Evolutionary conservation across 2,888 invertebrate species (phyloP), one percentile per base, ranked within the genome.

Genomic region (Drosophila lacicola): DNA sequence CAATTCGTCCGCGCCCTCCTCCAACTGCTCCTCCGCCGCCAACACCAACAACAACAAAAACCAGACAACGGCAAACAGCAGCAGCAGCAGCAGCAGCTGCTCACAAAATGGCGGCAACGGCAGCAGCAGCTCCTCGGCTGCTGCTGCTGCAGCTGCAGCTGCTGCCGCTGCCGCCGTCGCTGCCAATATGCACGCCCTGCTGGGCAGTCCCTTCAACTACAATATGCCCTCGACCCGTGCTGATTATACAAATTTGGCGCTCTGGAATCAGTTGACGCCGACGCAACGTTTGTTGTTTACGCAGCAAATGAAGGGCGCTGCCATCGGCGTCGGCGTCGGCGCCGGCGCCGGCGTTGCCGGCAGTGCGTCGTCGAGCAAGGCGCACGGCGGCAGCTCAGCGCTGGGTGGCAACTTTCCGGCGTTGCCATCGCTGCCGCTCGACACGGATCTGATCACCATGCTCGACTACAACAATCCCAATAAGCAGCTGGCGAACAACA

Each of bases 241-340:
- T 17, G 91, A 91, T 61, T 91, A 91, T 21, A 89, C 91, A 9
- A 91, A 91, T 70, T 66, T 92, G 45, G 90, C 92, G 1, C 73
- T 91, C 36, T 91, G 92, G 92, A 91, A 91, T 82, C 91, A 91
- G 62, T 69, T 91, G 73, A 90, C 84, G 25, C 90, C 82, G 41
- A 74, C 86, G 5, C 90, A 91, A 60, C 80, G 91, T 44, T 68
- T 91, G 44, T 67, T 91, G 4, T 76, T 91, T 29, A 91, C 90
- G 3, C 91, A 91, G 49, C 91, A 91, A 70, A 80, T 90, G 29
- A 91, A 91, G 50, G 82, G 82, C 19, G 65, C 68, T 37, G 67
- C 62, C 33, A 42, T n/a, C 34, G 66, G 17, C 17, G n/a, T n/a
- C 33, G 13, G 11, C n/a, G 37, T 9, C 37, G 1, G n/a, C 29